A percentile compares a stretch with the other conserved stretches of the same genome.
Evolutionary conservation across 2,888 invertebrate genomes (phyloP).

Genomic region (Eugnorisma glareosa): DNA sequence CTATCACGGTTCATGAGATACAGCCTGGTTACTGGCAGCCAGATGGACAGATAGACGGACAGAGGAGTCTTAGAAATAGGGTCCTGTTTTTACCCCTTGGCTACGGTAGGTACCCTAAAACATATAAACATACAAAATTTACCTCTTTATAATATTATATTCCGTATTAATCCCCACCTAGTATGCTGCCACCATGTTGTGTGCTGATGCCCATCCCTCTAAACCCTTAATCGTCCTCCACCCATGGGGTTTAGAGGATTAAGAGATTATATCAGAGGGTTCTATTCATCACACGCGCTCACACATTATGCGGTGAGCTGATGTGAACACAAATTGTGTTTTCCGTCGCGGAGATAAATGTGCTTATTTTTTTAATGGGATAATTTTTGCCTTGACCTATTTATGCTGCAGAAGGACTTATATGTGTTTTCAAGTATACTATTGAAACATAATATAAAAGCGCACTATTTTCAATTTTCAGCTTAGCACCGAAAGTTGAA

Average conservation of each 20-base stretch:
- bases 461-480: not conserved
- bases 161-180: constrained; percentile 33
- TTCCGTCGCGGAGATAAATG: constrained; percentile 6
- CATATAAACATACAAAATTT: not conserved
- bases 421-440: not conserved
- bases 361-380: not conserved
- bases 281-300: constrained; percentile 51
- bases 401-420: not conserved
- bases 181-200: constrained; percentile 26
- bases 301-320: constrained; percentile 30
- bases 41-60: too few relatives aligned
- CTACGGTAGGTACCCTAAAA: too few relatives aligned
- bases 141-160: not conserved
- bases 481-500: not conserved
- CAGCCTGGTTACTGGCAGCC: too few relatives aligned
- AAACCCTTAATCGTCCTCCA: constrained; percentile 46
- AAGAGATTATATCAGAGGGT: constrained; percentile 48
- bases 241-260: constrained; percentile 47
- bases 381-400: not conserved
- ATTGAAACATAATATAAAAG: not conserved
- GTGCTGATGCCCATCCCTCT: constrained; percentile 22
- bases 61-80: too few relatives aligned
- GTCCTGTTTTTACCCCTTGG: too few relatives aligned
- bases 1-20: too few relatives aligned
- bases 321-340: constrained; percentile 35